Percentiles rank a stretch among this genome's conserved stretches.
These are phyloP conservation scores for Lucifuga dentata DNA, from an alignment of 2,113 vertebrate species.

Conservation along the genomic window DNA sequence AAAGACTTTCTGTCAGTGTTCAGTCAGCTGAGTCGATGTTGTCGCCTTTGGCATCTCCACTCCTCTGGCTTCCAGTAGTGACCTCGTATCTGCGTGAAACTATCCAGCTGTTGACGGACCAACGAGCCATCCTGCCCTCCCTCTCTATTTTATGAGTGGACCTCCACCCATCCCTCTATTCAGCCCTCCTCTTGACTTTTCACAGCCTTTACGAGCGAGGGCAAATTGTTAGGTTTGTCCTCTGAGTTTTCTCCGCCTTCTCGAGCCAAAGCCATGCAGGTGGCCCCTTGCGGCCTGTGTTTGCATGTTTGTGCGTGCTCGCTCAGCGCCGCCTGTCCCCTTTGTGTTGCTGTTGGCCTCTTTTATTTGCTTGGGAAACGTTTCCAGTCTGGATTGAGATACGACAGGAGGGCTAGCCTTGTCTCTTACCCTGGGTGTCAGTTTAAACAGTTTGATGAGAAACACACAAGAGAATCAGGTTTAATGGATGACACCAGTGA, in stretches of 20 bases:
- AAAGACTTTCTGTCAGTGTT: slow-evolving; percentile 15
- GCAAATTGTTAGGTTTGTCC: slow-evolving; percentile 66
- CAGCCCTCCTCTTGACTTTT: slow-evolving; percentile 27
- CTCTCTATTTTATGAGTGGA: slow-evolving; percentile 13
- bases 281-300: slow-evolving; percentile 43
- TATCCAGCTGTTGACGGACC: slow-evolving; percentile 56
- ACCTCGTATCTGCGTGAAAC: slow-evolving; percentile 59
- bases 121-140: neutral
- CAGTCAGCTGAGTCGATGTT: slow-evolving; percentile 50
- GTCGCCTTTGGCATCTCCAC: slow-evolving; percentile 46
- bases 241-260: slow-evolving; percentile 30
- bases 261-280: slow-evolving; percentile 36
- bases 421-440: slow-evolving; percentile 3
- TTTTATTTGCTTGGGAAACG: slow-evolving; percentile 64
- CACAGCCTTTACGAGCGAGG: slow-evolving; percentile 51
- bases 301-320: slow-evolving; percentile 63
- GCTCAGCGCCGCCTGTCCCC: slow-evolving; percentile 21
- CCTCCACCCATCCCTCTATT: slow-evolving; percentile 21
- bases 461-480: neutral
- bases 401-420: slow-evolving; percentile 21
- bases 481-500: no score
- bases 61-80: slow-evolving; percentile 52
- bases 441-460: slow-evolving; percentile 5
- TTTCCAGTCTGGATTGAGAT: slow-evolving; percentile 55
- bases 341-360: slow-evolving; percentile 49